Conservation (phyloP, 2,888 invertebrate genomes). For the Drosophila prolongata region DNA sequence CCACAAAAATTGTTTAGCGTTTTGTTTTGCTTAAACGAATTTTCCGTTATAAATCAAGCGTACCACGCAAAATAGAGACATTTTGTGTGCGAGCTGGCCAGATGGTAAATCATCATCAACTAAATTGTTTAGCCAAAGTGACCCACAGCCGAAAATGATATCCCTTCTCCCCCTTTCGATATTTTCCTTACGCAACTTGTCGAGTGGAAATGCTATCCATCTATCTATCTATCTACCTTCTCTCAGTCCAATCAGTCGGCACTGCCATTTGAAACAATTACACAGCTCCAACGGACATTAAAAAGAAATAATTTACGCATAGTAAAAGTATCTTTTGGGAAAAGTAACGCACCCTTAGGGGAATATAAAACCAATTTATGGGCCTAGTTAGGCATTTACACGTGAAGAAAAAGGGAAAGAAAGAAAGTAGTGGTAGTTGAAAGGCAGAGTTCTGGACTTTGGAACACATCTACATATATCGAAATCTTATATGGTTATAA, state of each 20-base stretch:
- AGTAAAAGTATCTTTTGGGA: constrained; percentile 23
- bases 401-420: constrained; percentile 9
- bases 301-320: constrained; percentile 37
- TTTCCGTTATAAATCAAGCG: constrained; percentile 75
- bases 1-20: constrained; percentile 72
- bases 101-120: constrained; percentile 23
- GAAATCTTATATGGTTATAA: no score
- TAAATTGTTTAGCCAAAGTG: constrained; percentile 14
- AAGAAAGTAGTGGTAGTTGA: not conserved
- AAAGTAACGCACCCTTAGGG: constrained; percentile 15
- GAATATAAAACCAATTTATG: constrained; percentile 7
- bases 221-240: constrained; percentile 19
- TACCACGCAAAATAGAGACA: constrained; percentile 67
- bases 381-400: not conserved
- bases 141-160: constrained; percentile 24
- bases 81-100: constrained; percentile 15
- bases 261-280: constrained; percentile 55
- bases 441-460: not conserved
- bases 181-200: constrained; percentile 56
- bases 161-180: not conserved
- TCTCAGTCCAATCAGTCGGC: constrained; percentile 50
- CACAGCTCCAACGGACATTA: constrained; percentile 37
- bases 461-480: not conserved
- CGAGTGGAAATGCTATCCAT: constrained; percentile 23
- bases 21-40: constrained; percentile 66